Base-by-base conservation (phyloP, 2,113 vertebrate species). In the Misgurnus mizolepis region DNA sequence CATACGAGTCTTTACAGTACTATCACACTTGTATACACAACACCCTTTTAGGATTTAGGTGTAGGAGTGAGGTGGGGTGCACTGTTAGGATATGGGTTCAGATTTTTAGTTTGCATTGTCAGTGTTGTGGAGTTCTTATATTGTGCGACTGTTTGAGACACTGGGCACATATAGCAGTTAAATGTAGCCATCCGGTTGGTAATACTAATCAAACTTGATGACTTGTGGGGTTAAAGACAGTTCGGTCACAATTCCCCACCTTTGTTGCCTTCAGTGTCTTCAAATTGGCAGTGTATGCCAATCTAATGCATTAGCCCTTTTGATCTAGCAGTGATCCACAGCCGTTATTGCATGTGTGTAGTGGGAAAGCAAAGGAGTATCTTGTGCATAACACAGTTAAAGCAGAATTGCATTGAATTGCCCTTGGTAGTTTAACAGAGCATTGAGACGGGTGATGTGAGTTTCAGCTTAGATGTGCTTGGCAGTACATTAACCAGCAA, bases 231-330 rank as follows among this genome's bases (percentile, higher is more conserved):
- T 55, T 1, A 45, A 75, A 9, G 18, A 18, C 72, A 62, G 58
- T 56, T 56, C 27, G 50, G 17, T 58, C 7, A 18, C 17, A 58
- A 17, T 58, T 58, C 17, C 55, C 40, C 50, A 56, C 69, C 72
- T 75, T 10, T 41, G 61, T 66, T 53, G 61, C 61, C 74, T 55
- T 41, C 14, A 41, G 62, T 66, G 15, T 77, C 45, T 77, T 77
- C 15, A 66, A 17, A 77, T 66, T 50, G 61, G 61, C 47, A 12
- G 22, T 53, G 2, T 62, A 50, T 65, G 61, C 9, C 61, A 64
- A 18, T 58, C 55, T 58, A 18, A 47, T 76, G 73, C 10, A 34
- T 62, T 49, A 64, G 15, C 74, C 74, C 45, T 18, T 66, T 10
- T 53, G 55, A 7, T 43, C 14, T 61, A 49, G 14, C 58, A 75